A percentile compares a stretch with the other conserved stretches of the same genome.
Evolutionary conservation across 2,113 vertebrate species (phyloP).

Genomic region (Hiodon alosoides): DNA sequence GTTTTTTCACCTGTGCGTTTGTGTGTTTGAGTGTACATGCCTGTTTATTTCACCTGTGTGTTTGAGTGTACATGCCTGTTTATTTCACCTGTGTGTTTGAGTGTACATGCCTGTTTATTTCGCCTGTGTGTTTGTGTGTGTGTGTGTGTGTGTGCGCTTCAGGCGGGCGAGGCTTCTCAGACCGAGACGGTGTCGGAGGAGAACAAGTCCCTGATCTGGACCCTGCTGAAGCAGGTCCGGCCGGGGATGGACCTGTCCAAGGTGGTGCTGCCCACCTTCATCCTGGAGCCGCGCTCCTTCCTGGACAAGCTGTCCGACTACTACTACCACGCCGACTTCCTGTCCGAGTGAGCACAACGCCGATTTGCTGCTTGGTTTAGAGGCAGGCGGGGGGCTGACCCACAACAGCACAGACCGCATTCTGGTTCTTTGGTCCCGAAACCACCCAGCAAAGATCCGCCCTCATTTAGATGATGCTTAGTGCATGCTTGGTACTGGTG

Average conservation of each 20-base stretch:
- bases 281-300: constrained; percentile 93
- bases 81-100: neutral
- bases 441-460: too few species aligned
- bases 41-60: neutral
- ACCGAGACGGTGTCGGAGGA: constrained; percentile 97
- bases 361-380: neutral
- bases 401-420: neutral
- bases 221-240: constrained; percentile 89
- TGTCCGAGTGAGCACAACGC: constrained; percentile 80
- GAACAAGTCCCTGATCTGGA: constrained; percentile 98
- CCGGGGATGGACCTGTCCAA: constrained; percentile 98
- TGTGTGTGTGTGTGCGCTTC: constrained; percentile 31
- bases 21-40: too few species aligned
- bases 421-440: too few species aligned
- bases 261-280: constrained; percentile 95
- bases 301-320: constrained; percentile 98
- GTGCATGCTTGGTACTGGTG: too few species aligned
- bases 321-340: constrained; percentile 94
- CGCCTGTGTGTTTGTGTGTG: neutral
- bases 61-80: too few species aligned
- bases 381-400: too few species aligned
- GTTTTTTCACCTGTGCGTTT: too few species aligned
- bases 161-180: constrained; percentile 93
- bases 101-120: neutral
- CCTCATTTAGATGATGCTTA: too few species aligned